phyloP scores from a whole-genome alignment of 2,113 vertebrate species.

The Kryptolebias marmoratus region DNA sequence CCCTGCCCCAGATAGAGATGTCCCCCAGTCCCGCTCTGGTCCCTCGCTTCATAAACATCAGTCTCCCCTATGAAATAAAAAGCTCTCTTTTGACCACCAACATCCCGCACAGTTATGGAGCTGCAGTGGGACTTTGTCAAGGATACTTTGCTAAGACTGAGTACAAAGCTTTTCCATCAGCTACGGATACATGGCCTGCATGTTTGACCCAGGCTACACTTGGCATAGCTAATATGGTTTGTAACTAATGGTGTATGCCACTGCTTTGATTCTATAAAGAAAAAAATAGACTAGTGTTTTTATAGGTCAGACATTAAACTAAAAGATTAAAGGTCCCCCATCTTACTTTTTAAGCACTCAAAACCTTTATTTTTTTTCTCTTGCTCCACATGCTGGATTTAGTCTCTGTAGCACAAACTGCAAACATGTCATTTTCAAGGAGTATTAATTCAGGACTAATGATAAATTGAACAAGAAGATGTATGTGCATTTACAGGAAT shows the following conservation, averaged over 20 bases:
- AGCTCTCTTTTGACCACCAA: constrained; percentile 37
- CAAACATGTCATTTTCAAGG: constrained; percentile 17
- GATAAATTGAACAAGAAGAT: background rate
- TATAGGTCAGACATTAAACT: background rate
- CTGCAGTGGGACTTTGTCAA: constrained; percentile 38
- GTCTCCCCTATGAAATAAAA: constrained; percentile 38
- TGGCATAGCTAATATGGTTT: background rate
- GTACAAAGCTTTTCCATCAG: background rate
- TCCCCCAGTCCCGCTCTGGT: constrained; percentile 59
- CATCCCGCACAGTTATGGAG: constrained; percentile 10
- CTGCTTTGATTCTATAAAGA: background rate
- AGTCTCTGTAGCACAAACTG: constrained; percentile 2
- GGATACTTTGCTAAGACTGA: constrained; percentile 39
- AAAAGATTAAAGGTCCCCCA: background rate
- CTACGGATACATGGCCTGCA: background rate
- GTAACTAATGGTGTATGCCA: background rate
- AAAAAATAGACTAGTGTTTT: background rate
- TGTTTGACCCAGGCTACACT: background rate
- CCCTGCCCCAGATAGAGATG: constrained; percentile 73
- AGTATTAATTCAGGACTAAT: background rate
- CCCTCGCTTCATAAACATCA: constrained; percentile 71
- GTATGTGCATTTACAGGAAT: background rate
- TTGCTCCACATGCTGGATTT: constrained; percentile 5
- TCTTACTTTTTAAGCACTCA: background rate
- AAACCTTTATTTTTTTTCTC: background rate